Percentiles rank a stretch among this genome's conserved stretches.
phyloP scores from a whole-genome alignment of 2,888 invertebrate species.

The Hydropsyche betteni region DNA sequence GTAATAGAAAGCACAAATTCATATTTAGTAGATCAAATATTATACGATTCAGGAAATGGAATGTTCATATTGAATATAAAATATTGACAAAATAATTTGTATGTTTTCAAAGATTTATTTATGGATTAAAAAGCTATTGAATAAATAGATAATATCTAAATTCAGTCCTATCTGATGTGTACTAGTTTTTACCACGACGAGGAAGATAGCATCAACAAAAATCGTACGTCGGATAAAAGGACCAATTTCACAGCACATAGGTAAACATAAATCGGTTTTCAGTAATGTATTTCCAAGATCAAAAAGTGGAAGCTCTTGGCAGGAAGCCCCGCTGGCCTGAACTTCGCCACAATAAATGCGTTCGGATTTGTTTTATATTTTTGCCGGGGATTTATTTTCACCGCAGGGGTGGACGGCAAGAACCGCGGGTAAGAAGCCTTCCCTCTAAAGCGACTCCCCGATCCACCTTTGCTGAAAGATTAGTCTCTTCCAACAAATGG shows the following conservation, averaged over 20 bases:
- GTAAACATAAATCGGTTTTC: slow-evolving; percentile 50
- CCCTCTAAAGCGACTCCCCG: slow-evolving; percentile 22
- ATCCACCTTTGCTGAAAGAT: slow-evolving; percentile 33
- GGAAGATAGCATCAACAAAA: slow-evolving; percentile 9
- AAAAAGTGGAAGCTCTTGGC: slow-evolving; percentile 47
- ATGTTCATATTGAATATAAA: too few species aligned
- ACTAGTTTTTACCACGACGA: background rate
- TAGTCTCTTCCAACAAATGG: slow-evolving; percentile 28
- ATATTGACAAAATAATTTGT: background rate
- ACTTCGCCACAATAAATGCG: slow-evolving; percentile 43
- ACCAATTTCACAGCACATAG: slow-evolving; percentile 47
- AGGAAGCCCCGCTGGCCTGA: slow-evolving; percentile 33
- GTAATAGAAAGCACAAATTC: background rate
- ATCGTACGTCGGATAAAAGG: slow-evolving; percentile 41
- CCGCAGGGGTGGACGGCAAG: slow-evolving; percentile 5
- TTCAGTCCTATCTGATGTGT: too few species aligned
- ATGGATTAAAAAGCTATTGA: background rate
- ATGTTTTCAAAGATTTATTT: background rate
- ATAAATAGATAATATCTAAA: background rate
- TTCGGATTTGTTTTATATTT: slow-evolving; percentile 39
- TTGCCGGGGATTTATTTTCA: slow-evolving; percentile 37
- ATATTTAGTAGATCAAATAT: too few species aligned
- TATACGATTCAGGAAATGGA: too few species aligned
- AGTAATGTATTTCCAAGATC: slow-evolving; percentile 49
- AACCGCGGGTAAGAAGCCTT: background rate